These are phyloP conservation scores for Cassiopea andromeda DNA, from an alignment of 30 jellyfish, hydroid and myxozoan species.

Conservation along the genomic window DNA sequence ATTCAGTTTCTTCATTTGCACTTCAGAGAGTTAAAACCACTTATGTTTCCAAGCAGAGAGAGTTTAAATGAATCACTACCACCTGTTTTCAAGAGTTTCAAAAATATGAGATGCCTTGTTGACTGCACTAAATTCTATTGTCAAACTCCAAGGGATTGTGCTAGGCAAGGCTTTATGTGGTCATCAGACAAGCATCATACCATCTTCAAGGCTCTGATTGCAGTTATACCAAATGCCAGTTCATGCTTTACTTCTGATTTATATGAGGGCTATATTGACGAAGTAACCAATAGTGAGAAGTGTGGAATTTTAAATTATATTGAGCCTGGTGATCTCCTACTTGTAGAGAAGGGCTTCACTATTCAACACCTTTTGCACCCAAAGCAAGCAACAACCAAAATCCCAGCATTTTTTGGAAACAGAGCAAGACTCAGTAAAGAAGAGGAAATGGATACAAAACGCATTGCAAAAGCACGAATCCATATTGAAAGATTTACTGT, in stretches of 20 bases:
- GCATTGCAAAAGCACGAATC: too few relatives aligned
- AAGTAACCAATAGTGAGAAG: background rate
- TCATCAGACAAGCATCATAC: background rate
- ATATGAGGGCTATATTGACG: background rate
- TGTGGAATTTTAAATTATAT: background rate
- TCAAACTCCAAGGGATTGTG: background rate
- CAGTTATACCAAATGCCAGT: background rate
- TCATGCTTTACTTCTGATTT: background rate
- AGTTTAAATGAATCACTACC: background rate
- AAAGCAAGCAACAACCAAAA: background rate
- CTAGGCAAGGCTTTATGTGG: background rate
- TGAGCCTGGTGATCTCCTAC: background rate
- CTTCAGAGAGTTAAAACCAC: background rate
- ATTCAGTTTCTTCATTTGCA: background rate
- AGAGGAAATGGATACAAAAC: background rate
- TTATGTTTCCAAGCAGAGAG: background rate
- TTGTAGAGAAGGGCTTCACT: background rate
- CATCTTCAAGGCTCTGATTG: background rate
- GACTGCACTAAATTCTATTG: background rate
- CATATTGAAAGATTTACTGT: background rate
- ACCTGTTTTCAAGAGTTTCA: background rate
- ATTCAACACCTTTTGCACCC: background rate
- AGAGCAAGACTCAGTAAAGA: background rate
- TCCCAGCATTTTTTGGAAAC: background rate
- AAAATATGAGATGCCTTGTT: background rate